A percentile compares a stretch with the other conserved stretches of the same genome.
These are phyloP conservation scores for Phacellophora camtschatica DNA, from an alignment of 30 jellyfish, hydroid and myxozoan genomes.

Conservation along the genomic window DNA sequence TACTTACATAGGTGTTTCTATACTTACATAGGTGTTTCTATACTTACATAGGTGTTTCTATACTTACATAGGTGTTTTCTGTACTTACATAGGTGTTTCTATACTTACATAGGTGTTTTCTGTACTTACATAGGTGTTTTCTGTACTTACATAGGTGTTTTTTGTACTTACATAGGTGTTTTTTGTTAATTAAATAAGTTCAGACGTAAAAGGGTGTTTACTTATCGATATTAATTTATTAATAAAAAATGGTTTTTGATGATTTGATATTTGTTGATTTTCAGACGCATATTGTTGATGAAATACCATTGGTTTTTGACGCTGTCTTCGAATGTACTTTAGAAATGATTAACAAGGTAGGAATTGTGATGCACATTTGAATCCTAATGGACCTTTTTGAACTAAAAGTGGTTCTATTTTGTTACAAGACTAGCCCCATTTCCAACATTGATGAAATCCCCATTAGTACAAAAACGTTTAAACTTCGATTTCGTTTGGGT, in stretches of 20 bases:
- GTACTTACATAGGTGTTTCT: too few relatives aligned
- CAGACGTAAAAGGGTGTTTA: too few relatives aligned
- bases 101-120: neutral
- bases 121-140: neutral
- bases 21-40: too few relatives aligned
- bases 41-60: too few relatives aligned
- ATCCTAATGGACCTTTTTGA: neutral
- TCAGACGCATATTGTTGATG: conserved; percentile 80
- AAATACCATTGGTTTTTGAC: conserved; percentile 89
- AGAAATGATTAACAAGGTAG: conserved; percentile 94
- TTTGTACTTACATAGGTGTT: neutral
- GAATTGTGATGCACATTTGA: neutral
- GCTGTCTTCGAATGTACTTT: conserved; percentile 97
- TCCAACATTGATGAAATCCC: too few relatives aligned
- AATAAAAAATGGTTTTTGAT: neutral
- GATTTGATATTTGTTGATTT: neutral
- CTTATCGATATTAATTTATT: neutral
- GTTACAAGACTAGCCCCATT: too few relatives aligned
- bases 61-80: too few relatives aligned
- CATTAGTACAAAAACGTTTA: too few relatives aligned
- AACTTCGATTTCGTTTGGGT: too few relatives aligned
- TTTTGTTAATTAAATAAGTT: too few relatives aligned
- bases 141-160: neutral
- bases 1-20: too few relatives aligned
- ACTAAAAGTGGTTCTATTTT: neutral